These are phyloP conservation scores for Sarcophilus harrisii DNA, from an alignment of 2,797 vertebrate species.

Conservation along the genomic window DNA sequence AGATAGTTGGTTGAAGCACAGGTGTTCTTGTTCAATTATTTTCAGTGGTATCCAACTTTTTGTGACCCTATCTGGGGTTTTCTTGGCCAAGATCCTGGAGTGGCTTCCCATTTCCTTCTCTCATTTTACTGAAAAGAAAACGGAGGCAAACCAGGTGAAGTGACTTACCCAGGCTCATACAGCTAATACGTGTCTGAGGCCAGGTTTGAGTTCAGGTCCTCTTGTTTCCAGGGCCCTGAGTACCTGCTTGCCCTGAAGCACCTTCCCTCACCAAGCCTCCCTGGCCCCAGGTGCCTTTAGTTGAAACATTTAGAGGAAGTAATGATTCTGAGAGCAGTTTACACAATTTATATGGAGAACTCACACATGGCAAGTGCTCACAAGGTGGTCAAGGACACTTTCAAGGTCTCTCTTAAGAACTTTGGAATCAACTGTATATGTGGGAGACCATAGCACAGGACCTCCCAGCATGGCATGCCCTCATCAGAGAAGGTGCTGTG, in stretches of 20 bases:
- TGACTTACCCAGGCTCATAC: neutral
- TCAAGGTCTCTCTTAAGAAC: too few species aligned
- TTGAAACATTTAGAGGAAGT: neutral
- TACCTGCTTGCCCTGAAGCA: neutral
- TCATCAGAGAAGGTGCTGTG: too few species aligned
- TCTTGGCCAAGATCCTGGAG: neutral
- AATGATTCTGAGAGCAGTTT: neutral
- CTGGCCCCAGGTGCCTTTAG: neutral
- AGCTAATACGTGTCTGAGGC: neutral
- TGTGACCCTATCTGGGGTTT: neutral
- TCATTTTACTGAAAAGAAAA: neutral
- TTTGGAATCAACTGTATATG: too few species aligned
- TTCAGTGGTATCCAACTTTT: neutral
- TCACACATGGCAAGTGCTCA: too few species aligned
- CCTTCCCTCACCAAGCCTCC: neutral
- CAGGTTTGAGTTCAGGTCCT: neutral
- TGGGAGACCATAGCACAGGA: too few species aligned
- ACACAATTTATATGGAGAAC: neutral
- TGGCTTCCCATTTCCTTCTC: neutral
- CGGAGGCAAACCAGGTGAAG: neutral
- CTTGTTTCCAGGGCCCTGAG: neutral
- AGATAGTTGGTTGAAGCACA: neutral
- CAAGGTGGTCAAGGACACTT: too few species aligned
- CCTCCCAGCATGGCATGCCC: too few species aligned
- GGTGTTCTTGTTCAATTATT: neutral